Evolutionary conservation across 2,113 vertebrate genomes (phyloP).

Genomic region (Rallus limicola): DNA sequence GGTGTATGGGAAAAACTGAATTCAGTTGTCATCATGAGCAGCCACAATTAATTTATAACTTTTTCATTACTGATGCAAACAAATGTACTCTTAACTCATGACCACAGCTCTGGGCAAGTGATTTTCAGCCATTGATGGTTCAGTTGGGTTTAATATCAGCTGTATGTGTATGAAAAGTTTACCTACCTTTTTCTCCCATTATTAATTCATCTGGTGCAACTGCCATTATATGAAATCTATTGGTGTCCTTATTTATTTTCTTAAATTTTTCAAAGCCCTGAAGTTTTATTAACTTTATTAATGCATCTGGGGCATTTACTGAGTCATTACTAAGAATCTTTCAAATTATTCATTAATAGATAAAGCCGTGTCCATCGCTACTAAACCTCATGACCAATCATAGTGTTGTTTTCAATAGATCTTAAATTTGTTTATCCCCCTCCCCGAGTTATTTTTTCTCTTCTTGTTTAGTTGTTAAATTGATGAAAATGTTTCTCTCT

Average conservation of each 20-base stretch:
- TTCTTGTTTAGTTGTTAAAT: background rate
- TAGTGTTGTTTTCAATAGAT: background rate
- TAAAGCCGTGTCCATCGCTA: background rate
- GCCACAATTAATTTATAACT: background rate
- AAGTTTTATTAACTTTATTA: background rate
- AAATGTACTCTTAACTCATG: background rate
- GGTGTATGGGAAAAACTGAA: background rate
- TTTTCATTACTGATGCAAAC: background rate
- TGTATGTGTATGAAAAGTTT: background rate
- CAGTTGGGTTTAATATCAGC: background rate
- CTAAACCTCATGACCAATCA: background rate
- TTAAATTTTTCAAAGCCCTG: background rate
- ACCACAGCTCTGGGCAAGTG: background rate
- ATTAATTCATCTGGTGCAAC: background rate
- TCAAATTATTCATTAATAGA: background rate
- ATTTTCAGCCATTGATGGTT: background rate
- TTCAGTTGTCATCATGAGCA: background rate
- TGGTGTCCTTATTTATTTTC: background rate
- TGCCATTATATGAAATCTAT: background rate
- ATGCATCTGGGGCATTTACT: background rate
- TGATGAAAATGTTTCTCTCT: background rate
- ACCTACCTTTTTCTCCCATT: background rate
- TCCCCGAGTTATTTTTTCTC: fast-evolving
- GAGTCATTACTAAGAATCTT: background rate
- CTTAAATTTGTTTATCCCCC: background rate